Evolutionary conservation across 2,888 invertebrate species (phyloP), one percentile per base, ranked within the genome.

Genomic region (Xestia ashworthii): DNA sequence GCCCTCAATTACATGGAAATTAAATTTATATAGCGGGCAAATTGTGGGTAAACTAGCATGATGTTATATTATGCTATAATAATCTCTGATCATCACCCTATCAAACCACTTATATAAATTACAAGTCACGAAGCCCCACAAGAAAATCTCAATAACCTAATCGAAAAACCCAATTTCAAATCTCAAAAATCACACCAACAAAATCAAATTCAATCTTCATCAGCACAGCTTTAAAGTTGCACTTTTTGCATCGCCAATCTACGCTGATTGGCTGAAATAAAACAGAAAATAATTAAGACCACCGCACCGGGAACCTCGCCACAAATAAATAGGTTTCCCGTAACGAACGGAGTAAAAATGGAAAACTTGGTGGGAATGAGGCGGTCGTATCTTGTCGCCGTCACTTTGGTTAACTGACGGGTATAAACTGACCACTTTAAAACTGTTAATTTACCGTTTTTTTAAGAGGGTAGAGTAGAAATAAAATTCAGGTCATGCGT

Each of bases 301-400:
- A 62, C 14, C 58, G 69, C 41, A 64, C 32, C n/a, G 65, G 53
- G 14, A 60, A 60, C 32, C 41, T 48, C 44, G 41, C 60, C 50
- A 76, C 71, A 76, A 84, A 86, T 86, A 86, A 84, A 84, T 86
- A 86, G 83, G 83, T 72, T 83, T 72, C 50, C 65, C 58, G 68
- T 76, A 76, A 86, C 83, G 84, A 83, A 78, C 64, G 8, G 64
- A 75, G 82, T 83, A 60, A 86, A 83, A 84, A 75, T 78, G 48
- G 69, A 38, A n/a, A 12, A 71, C 25, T 38, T 48, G 73, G 38
- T 46, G 44, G 41, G 19, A 58, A 76, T 69, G 60, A 67, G 50
- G 16, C 14, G 62, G 68, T 46, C 25, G 69, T 85, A 74, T 82
- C 74, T 67, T 70, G 70, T 73, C 50, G n/a, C 50, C 55, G 74